phyloP scores from a whole-genome alignment of 1,140 invertebrate species.

The Phymastichus coffea region DNA sequence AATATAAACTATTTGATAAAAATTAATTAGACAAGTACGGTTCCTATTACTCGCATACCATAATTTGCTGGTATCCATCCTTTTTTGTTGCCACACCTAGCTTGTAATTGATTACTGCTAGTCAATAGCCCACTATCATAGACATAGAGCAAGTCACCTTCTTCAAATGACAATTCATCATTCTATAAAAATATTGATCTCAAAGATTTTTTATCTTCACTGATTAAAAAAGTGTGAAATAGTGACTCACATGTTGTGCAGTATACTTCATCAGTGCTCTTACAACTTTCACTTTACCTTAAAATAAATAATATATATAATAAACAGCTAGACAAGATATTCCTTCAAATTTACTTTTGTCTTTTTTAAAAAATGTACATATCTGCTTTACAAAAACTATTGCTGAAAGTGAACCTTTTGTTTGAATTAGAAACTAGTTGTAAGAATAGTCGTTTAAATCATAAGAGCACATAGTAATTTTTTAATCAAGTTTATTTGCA shows the following conservation, averaged over 20 bases:
- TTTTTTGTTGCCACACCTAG: conserved; percentile 60
- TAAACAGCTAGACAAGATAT: too few species aligned
- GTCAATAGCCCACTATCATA: conserved; percentile 54
- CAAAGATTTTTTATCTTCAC: neutral
- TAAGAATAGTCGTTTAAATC: too few species aligned
- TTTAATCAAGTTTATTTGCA: too few species aligned
- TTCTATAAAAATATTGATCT: conserved; percentile 32
- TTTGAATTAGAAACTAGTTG: too few species aligned
- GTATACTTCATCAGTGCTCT: conserved; percentile 62
- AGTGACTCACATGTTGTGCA: conserved; percentile 63
- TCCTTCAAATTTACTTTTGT: conserved; percentile 20
- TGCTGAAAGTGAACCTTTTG: too few species aligned
- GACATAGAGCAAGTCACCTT: conserved; percentile 70
- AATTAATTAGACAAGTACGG: neutral
- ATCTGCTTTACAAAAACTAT: neutral
- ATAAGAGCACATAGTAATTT: too few species aligned
- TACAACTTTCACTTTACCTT: conserved; percentile 65
- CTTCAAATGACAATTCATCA: conserved; percentile 62
- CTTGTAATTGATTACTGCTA: conserved; percentile 66
- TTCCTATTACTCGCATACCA: conserved; percentile 51
- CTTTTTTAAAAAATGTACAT: neutral
- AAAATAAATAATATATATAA: conserved; percentile 36
- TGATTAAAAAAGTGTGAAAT: neutral
- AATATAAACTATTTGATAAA: neutral
- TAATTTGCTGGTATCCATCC: conserved; percentile 71